phyloP scores from a whole-genome alignment of 2,797 vertebrate genomes.

The Heterohyrax brucei region DNA sequence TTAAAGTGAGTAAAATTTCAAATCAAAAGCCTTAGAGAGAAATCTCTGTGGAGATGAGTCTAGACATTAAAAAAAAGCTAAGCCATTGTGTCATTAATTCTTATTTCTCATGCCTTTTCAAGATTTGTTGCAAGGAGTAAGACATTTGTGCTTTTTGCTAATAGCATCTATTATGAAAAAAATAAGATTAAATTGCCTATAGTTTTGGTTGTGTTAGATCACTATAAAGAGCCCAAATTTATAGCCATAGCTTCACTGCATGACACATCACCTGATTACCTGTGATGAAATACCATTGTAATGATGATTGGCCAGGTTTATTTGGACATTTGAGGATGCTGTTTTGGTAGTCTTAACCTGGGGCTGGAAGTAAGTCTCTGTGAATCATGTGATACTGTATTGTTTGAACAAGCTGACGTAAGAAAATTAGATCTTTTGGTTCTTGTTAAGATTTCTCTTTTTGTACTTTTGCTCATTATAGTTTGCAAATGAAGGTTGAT shows the following conservation, averaged over 20 bases:
- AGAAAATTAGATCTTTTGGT: conserved; percentile 86
- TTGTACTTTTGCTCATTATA: conserved; percentile 76
- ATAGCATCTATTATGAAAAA: conserved; percentile 82
- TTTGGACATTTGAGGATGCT: conserved; percentile 88
- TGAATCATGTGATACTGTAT: conserved; percentile 90
- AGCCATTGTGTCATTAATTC: conserved; percentile 81
- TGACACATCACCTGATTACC: conserved; percentile 85
- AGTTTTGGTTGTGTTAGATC: conserved; percentile 83
- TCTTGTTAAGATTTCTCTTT: conserved; percentile 79
- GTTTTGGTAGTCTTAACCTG: conserved; percentile 92
- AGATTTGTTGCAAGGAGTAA: conserved; percentile 81
- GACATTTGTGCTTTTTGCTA: conserved; percentile 89
- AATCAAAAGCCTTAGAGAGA: not conserved
- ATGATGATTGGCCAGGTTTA: conserved; percentile 88
- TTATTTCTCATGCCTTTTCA: conserved; percentile 80
- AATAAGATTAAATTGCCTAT: conserved; percentile 77
- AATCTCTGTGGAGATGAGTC: not conserved
- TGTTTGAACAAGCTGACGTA: conserved; percentile 89
- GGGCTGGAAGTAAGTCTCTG: conserved; percentile 95
- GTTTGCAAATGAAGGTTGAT: conserved; percentile 84
- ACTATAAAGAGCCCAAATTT: conserved; percentile 82
- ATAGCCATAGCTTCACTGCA: conserved; percentile 85
- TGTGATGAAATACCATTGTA: conserved; percentile 80
- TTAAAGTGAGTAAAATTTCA: not conserved
- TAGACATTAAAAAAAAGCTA: conserved; percentile 51